phyloP scores from a whole-genome alignment of 2,113 vertebrate genomes.

The Chionodraco myersi region DNA sequence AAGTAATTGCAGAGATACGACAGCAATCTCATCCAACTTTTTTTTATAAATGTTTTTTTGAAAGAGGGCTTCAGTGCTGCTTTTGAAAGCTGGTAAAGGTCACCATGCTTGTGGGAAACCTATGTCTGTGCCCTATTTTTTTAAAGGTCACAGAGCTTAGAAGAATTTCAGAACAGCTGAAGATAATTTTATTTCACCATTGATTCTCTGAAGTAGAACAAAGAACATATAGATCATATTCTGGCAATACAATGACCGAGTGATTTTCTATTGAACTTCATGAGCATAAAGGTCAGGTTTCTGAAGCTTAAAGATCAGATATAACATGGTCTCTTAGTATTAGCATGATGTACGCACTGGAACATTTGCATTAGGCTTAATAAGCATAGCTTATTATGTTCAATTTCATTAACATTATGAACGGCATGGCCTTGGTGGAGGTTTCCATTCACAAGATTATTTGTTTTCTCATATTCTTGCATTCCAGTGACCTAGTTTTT shows the following conservation, averaged over 20 bases:
- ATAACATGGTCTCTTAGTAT: not conserved
- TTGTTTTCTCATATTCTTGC: too few relatives aligned
- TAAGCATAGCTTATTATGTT: too few relatives aligned
- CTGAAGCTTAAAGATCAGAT: not conserved
- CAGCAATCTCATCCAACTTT: conserved; percentile 13
- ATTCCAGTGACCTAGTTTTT: too few relatives aligned
- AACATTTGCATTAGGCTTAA: not conserved
- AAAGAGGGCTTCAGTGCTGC: conserved; percentile 22
- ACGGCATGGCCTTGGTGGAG: too few relatives aligned
- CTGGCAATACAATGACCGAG: not conserved
- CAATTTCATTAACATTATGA: too few relatives aligned
- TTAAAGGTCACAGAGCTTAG: conserved; percentile 41
- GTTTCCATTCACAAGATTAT: too few relatives aligned
- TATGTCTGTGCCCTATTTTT: conserved; percentile 18
- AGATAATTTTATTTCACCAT: not conserved
- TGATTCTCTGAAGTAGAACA: conserved; percentile 5
- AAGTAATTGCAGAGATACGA: conserved; percentile 33
- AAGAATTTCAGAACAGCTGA: not conserved
- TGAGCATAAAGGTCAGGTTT: conserved; percentile 1
- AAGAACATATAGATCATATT: conserved; percentile 6
- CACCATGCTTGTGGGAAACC: conserved; percentile 21
- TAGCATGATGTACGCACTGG: not conserved
- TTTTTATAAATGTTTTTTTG: not conserved
- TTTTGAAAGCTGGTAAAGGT: conserved; percentile 43
- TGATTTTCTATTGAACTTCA: conserved; percentile 14